phyloP scores from a whole-genome alignment of 2,797 vertebrate genomes.

The Darevskia nairensis region DNA sequence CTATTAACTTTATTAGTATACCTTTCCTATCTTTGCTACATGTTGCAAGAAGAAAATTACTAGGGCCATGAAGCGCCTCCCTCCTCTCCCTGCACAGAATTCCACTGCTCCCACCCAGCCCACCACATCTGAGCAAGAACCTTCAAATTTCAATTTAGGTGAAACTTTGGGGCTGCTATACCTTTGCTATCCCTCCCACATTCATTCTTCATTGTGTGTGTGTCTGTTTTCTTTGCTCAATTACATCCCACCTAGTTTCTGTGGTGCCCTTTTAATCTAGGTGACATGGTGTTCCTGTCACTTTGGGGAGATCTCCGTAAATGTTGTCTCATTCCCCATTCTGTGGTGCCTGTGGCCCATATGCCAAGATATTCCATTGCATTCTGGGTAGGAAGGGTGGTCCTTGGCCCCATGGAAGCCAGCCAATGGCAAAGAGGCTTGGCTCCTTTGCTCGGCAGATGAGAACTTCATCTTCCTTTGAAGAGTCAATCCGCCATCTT shows the following conservation, averaged over 20 bases:
- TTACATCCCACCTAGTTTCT: neutral
- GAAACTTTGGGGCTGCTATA: neutral
- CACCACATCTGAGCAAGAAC: neutral
- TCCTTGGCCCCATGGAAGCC: neutral
- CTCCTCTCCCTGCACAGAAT: no score
- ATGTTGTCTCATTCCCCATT: neutral
- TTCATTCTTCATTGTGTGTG: neutral
- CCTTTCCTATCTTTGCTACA: neutral
- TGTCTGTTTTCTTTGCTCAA: neutral
- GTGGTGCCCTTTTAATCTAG: neutral
- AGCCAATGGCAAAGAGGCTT: neutral
- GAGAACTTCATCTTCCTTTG: constrained; percentile 20
- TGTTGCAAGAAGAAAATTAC: no score
- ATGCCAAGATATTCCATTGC: neutral
- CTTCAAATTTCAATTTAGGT: neutral
- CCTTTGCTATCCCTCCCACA: neutral
- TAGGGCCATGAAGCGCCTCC: neutral
- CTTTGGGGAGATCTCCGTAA: neutral
- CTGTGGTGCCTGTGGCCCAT: neutral
- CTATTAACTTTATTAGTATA: neutral
- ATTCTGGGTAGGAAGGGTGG: neutral
- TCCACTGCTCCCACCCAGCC: neutral
- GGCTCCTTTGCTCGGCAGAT: neutral
- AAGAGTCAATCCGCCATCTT: constrained; percentile 35
- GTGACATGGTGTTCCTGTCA: neutral